Base-by-base conservation (phyloP, 2,113 vertebrate genomes). In the Eurystomus gularis region DNA sequence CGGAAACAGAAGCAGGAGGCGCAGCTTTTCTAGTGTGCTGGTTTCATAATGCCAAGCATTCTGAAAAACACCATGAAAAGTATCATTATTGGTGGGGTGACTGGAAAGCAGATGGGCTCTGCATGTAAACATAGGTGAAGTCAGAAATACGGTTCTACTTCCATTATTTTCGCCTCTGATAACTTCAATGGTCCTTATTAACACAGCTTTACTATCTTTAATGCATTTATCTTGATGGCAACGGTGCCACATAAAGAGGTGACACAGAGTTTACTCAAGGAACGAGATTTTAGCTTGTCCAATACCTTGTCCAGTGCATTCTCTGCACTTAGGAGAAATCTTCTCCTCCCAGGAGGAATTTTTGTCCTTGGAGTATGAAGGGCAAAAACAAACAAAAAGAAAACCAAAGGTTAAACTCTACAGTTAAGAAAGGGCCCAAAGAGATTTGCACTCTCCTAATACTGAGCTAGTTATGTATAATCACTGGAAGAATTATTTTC, bases 1-100 rank as follows among this genome's bases (percentile, higher is more conserved):
- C 60, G 70, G 66, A 88, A 94, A 82, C n/a, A 83, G 88, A 82
- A 86, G 75, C 82, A 94, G 62, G 84, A 86, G 54, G 90, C 51
- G 58, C 58, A 66, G 51, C 39, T 90, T 92, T 44, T 70, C 72
- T 58, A 48, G 83, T 37, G 33, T 62, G 46, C 64, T 83, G 35
- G 52, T 81, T 95, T 96, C 69, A 51, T 20, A 90, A 86, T 3
- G 25, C 18, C 86, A 92, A 86, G 85, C 35, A 24, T 62, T 78
- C 57, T 68, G 68, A 81, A 83, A 90, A 88, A 16, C 31, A 39
- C 39, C 64, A 28, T 23, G 26, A 79, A 65, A 90, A 94, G 44
- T 21, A 40, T 28, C 39, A 6, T 42, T 73, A 6, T 2, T 46
- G 18, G 75, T 64, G 23, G 21, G 42, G 60, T 91, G 49, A 76